Evolutionary conservation across 35 echinoderm and acorn worm species (phyloP).

Genomic region (Strongylocentrotus purpuratus): DNA sequence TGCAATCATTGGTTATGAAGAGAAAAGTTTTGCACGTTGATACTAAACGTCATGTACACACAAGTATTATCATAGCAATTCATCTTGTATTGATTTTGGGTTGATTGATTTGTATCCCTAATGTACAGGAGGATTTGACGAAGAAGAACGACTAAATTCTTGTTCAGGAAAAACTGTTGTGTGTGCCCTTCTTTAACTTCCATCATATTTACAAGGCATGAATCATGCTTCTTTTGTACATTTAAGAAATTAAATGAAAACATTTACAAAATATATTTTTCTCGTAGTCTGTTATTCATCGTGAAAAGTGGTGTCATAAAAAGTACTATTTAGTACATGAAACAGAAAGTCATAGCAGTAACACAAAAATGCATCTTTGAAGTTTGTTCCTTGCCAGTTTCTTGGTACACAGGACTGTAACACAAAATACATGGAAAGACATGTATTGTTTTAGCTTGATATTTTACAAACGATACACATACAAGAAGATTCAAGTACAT

Average conservation of each 20-base stretch:
- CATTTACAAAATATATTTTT: background rate
- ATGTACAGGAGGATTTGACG: background rate
- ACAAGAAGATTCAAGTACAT: no score
- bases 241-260: background rate
- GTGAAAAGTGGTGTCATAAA: background rate
- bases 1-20: no score
- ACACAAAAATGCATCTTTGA: no score
- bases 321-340: no score
- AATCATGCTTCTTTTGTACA: slow-evolving; percentile 15
- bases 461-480: no score
- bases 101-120: background rate
- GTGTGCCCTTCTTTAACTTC: no score
- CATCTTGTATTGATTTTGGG: background rate
- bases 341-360: no score
- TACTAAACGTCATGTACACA: background rate
- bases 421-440: no score
- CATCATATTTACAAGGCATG: background rate
- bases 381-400: no score
- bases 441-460: no score
- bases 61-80: background rate
- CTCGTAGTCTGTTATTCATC: background rate
- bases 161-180: background rate
- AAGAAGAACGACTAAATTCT: background rate
- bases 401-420: no score
- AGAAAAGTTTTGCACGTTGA: background rate